Conservation (phyloP, 2,797 vertebrate species). For the Aulostomus chinensis region DNA sequence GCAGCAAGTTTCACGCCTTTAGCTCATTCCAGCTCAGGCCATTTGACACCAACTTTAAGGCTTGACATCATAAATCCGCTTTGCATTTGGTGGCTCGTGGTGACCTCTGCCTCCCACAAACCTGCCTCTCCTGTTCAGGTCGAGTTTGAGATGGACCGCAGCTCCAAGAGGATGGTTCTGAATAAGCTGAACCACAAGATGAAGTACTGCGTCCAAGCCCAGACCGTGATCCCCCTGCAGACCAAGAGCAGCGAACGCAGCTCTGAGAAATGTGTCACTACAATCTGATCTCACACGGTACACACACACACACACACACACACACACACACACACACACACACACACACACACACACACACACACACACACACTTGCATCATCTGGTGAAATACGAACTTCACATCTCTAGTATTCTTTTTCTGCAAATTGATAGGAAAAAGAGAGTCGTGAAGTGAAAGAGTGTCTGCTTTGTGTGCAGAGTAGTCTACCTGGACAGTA, state of each 20-base stretch:
- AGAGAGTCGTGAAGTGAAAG: too few species aligned
- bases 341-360: not conserved
- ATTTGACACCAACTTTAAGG: too few species aligned
- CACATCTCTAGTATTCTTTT: too few species aligned
- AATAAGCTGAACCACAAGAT: conserved; percentile 36
- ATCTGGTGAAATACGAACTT: not conserved
- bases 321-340: not conserved
- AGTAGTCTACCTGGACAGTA: conserved; percentile 4
- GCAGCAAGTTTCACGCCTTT: too few species aligned
- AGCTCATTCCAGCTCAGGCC: too few species aligned
- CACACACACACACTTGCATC: not conserved
- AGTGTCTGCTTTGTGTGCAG: conserved; percentile 5
- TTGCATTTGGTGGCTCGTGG: too few species aligned
- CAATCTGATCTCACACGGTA: conserved; percentile 51
- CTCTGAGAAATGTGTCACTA: conserved; percentile 54
- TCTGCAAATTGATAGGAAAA: too few species aligned
- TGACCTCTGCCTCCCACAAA: too few species aligned
- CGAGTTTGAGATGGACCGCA: conserved; percentile 51
- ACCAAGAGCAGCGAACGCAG: conserved; percentile 62
- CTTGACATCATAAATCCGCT: too few species aligned
- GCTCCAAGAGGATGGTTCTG: conserved; percentile 55
- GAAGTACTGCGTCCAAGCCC: conserved; percentile 75
- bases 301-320: not conserved
- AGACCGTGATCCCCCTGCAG: conserved; percentile 52
- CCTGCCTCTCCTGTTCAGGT: conserved; percentile 49